These are phyloP conservation scores for Ganaspis brasiliensis DNA, from an alignment of 2,888 invertebrate species.

Conservation along the genomic window DNA sequence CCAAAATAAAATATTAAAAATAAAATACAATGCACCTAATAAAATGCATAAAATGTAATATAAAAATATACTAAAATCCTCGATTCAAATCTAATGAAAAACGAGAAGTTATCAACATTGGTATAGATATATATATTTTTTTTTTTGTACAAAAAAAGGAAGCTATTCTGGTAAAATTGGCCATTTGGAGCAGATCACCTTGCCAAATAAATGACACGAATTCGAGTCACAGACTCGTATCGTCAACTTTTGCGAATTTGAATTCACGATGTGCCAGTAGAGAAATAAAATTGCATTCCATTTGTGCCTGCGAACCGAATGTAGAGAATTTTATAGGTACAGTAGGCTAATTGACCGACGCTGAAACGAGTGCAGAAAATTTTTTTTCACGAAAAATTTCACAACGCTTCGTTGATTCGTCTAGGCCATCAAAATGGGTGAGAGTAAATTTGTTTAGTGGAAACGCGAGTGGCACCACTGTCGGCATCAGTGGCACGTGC, in stretches of 20 bases:
- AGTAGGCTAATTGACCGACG: constrained; percentile 56
- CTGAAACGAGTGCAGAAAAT: constrained; percentile 49
- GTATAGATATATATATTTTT: background rate
- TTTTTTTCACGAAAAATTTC: constrained; percentile 44
- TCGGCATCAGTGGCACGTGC: constrained; percentile 58
- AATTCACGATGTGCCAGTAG: constrained; percentile 37
- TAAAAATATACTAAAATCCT: no score
- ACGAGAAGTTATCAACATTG: background rate
- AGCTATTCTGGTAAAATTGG: background rate
- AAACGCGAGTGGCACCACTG: constrained; percentile 37
- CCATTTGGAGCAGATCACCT: constrained; percentile 10
- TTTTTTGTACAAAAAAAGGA: background rate
- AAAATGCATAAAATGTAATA: no score
- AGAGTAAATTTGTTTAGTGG: constrained; percentile 71
- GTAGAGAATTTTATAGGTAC: constrained; percentile 50
- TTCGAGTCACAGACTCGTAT: constrained; percentile 3
- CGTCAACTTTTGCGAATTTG: constrained; percentile 10
- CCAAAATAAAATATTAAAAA: no score
- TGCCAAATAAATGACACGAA: constrained; percentile 10
- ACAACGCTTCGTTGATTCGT: constrained; percentile 30
- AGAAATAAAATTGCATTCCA: constrained; percentile 53
- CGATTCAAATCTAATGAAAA: background rate
- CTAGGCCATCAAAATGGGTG: constrained; percentile 42
- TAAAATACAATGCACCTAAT: no score
- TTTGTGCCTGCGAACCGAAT: constrained; percentile 38